These are phyloP conservation scores for Lichenostomus cassidix DNA, from an alignment of 2,113 vertebrate species.

Conservation along the genomic window DNA sequence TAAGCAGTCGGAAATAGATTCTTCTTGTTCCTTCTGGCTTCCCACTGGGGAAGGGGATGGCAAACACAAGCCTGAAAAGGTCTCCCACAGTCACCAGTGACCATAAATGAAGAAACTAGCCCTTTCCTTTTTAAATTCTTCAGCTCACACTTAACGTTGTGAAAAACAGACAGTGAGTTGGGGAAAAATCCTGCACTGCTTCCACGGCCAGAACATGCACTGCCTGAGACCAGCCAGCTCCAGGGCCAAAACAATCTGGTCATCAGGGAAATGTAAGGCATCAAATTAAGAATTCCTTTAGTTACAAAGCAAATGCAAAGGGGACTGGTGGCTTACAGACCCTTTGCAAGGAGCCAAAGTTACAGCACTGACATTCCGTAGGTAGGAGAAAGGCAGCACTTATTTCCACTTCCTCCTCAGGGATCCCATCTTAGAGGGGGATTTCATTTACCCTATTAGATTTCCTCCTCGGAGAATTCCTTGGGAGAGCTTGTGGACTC, in stretches of 20 bases:
- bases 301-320: not conserved
- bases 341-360: not conserved
- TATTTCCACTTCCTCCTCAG: not conserved
- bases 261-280: not conserved
- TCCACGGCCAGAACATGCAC: not conserved
- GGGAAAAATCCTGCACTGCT: not conserved
- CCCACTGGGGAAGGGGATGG: not conserved
- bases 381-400: not conserved
- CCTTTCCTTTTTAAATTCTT: not conserved
- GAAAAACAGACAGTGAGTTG: not conserved
- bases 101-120: not conserved
- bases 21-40: slow-evolving; percentile 15
- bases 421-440: not conserved
- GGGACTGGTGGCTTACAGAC: not conserved
- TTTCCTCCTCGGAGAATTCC: not conserved
- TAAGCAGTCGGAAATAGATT: slow-evolving; percentile 32
- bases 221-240: not conserved
- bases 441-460: not conserved
- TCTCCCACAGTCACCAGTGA: not conserved
- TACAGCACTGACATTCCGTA: not conserved
- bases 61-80: not conserved
- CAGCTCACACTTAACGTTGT: not conserved
- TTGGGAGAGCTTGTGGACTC: not conserved
- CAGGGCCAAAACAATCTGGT: not conserved
- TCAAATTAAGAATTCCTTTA: not conserved